phyloP scores from a whole-genome alignment of 2,113 vertebrate genomes.

The Fukomys damarensis region DNA sequence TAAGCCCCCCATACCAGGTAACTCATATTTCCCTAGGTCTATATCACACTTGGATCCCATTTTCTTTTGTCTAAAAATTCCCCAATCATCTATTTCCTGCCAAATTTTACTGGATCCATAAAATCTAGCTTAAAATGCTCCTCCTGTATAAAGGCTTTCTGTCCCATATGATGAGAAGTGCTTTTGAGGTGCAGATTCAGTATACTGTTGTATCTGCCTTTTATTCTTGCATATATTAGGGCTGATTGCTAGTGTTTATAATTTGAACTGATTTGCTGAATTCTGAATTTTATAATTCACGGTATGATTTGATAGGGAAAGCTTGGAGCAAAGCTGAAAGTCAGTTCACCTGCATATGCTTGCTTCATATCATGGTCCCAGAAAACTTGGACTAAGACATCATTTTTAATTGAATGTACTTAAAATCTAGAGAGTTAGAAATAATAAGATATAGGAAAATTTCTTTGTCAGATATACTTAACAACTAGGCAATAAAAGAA shows the following conservation, averaged over 20 bases:
- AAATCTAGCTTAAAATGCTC: background rate
- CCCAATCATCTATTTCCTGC: background rate
- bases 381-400: background rate
- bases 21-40: background rate
- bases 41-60: background rate
- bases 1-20: background rate
- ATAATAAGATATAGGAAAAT: background rate
- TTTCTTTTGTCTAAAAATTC: background rate
- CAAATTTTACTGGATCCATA: background rate
- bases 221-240: background rate
- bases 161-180: background rate
- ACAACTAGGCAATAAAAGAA: background rate
- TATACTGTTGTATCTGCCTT: background rate
- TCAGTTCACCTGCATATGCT: background rate
- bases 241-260: background rate
- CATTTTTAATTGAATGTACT: background rate
- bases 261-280: background rate
- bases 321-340: background rate
- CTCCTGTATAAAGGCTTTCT: background rate
- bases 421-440: background rate
- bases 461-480: background rate
- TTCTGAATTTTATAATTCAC: slow-evolving; percentile 3
- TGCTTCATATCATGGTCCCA: background rate
- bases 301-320: background rate
- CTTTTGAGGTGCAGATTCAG: background rate